Percentiles rank a stretch among this genome's conserved stretches.
phyloP scores from a whole-genome alignment of 1,140 invertebrate genomes.

The Acromyrmex charruanus region DNA sequence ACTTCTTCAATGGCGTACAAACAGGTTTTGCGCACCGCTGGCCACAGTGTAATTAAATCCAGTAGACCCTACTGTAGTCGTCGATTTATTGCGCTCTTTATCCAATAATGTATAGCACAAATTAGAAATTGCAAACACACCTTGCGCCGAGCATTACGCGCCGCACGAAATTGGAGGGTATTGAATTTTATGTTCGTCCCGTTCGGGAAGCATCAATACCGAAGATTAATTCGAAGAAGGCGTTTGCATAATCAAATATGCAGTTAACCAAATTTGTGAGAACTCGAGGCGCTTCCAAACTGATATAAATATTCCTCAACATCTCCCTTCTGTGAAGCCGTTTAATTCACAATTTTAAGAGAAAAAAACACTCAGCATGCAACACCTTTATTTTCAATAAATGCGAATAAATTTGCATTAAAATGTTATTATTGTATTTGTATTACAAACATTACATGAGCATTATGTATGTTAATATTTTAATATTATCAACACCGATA shows the following conservation, averaged over 20 bases:
- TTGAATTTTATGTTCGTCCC: slow-evolving; percentile 44
- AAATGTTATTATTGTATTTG: neutral
- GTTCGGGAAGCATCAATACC: neutral
- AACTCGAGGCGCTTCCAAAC: neutral
- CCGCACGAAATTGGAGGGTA: slow-evolving; percentile 48
- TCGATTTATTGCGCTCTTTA: slow-evolving; percentile 56
- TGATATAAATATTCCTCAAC: slow-evolving; percentile 9
- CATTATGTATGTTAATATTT: neutral
- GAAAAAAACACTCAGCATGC: neutral
- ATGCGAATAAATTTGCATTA: neutral
- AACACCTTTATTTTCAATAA: neutral
- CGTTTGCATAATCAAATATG: slow-evolving; percentile 56
- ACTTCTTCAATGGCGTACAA: neutral
- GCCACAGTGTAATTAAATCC: slow-evolving; percentile 42
- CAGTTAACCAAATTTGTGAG: slow-evolving; percentile 40
- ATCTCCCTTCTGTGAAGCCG: neutral
- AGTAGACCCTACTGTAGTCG: slow-evolving; percentile 14
- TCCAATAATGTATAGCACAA: slow-evolving; percentile 45
- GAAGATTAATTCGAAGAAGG: slow-evolving; percentile 43
- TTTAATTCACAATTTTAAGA: neutral
- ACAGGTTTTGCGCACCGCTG: slow-evolving; percentile 29
- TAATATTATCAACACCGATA: neutral
- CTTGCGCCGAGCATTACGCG: neutral
- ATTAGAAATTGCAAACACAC: slow-evolving; percentile 58
- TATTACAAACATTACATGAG: neutral